These are phyloP conservation scores for Naso thynnoides DNA, from an alignment of 2,797 vertebrate species.

Conservation along the genomic window DNA sequence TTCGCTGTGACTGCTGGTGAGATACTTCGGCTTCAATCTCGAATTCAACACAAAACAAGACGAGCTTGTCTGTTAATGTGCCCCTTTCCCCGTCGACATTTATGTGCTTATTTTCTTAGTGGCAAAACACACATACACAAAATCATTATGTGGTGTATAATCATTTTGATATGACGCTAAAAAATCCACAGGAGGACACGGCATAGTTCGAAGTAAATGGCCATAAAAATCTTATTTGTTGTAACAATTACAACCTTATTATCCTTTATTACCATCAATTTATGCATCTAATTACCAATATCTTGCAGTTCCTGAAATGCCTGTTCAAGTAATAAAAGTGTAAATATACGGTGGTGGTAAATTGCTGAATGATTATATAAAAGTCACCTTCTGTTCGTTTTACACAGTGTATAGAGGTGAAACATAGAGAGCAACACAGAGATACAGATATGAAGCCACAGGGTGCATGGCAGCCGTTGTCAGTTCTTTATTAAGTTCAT, in stretches of 20 bases:
- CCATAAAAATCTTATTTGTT: neutral
- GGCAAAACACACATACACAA: neutral
- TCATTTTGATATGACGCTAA: neutral
- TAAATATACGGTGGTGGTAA: neutral
- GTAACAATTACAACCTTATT: slow-evolving; percentile 15
- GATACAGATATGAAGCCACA: slow-evolving; percentile 16
- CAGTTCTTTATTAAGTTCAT: slow-evolving; percentile 60
- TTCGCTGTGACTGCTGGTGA: neutral
- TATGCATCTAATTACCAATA: slow-evolving; percentile 1
- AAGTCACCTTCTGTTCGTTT: slow-evolving; percentile 18
- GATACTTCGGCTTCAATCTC: neutral
- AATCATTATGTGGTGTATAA: accelerated
- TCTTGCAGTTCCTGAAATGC: neutral
- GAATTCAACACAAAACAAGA: neutral
- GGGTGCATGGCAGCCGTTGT: slow-evolving; percentile 15
- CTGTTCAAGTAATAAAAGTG: neutral
- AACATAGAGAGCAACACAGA: neutral
- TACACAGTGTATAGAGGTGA: neutral
- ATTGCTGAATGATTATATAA: slow-evolving; percentile 12
- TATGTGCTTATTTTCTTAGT: neutral
- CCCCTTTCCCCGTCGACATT: accelerated
- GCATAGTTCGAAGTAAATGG: neutral
- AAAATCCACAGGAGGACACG: neutral
- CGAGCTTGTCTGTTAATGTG: neutral
- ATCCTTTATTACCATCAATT: neutral